A percentile compares a stretch with the other conserved stretches of the same genome.
These are phyloP conservation scores for Myiothlypis chrysogaster DNA, from an alignment of 2,797 vertebrate species.

Conservation along the genomic window DNA sequence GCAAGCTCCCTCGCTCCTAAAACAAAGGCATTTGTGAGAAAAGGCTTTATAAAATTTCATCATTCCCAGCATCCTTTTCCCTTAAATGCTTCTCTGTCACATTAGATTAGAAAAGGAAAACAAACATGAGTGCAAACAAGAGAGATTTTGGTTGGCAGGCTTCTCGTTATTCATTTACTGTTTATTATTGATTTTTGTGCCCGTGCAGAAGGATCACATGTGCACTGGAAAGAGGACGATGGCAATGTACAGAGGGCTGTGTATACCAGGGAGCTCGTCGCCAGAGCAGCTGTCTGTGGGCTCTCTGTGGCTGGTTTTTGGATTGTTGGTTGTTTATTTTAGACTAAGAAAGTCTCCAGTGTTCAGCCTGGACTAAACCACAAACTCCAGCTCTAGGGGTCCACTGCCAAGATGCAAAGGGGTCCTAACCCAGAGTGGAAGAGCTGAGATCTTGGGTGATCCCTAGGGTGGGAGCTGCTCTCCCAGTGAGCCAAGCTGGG, in stretches of 20 bases:
- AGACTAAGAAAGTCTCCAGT: background rate
- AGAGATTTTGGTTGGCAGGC: background rate
- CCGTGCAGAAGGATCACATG: background rate
- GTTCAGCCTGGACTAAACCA: background rate
- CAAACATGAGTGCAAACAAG: background rate
- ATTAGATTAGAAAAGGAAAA: background rate
- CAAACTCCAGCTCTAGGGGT: background rate
- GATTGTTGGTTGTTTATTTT: background rate
- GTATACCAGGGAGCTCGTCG: background rate
- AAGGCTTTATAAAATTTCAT: background rate
- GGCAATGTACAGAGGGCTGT: background rate
- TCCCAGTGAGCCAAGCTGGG: background rate
- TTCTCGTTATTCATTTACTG: slow-evolving; percentile 21
- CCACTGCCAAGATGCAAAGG: background rate
- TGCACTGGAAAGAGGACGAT: background rate
- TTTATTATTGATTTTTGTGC: slow-evolving; percentile 36
- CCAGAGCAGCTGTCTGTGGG: background rate
- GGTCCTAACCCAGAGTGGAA: fast-evolving
- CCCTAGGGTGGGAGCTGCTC: background rate
- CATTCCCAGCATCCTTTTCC: background rate
- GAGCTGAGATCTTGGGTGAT: background rate
- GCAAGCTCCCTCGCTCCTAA: background rate
- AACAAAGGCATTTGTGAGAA: background rate
- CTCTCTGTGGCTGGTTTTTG: background rate
- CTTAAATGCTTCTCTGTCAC: background rate